A percentile compares a stretch with the other conserved stretches of the same genome.
Conservation (phyloP, 2,113 vertebrate genomes). For the Leucosticte australis region DNA sequence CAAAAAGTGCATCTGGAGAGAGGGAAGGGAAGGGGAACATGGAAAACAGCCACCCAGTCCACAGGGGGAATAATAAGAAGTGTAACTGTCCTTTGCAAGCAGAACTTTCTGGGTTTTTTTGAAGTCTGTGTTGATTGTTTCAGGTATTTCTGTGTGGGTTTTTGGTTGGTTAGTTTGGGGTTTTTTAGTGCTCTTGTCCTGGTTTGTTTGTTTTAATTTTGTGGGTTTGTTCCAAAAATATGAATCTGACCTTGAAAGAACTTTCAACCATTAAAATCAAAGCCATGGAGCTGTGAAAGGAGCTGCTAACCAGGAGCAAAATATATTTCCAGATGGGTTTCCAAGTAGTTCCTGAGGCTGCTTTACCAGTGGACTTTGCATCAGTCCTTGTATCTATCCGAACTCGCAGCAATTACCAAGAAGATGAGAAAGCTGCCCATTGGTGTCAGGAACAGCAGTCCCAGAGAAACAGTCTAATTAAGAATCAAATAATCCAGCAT, state of each 20-base stretch:
- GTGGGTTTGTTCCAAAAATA: background rate
- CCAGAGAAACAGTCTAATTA: slow-evolving; percentile 49
- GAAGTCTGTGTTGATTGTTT: background rate
- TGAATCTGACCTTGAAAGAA: background rate
- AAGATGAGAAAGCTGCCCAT: background rate
- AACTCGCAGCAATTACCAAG: background rate
- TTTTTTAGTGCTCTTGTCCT: background rate
- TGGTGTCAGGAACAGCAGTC: background rate
- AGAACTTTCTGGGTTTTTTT: background rate
- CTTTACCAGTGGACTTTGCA: background rate
- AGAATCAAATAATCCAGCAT: slow-evolving; percentile 10
- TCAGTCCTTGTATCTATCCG: background rate
- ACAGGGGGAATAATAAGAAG: background rate
- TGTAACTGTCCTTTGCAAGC: background rate
- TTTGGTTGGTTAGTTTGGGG: background rate
- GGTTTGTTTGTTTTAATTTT: background rate
- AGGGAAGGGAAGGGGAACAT: background rate
- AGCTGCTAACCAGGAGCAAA: background rate
- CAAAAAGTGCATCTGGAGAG: background rate
- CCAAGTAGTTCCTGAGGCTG: background rate
- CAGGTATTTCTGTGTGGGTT: background rate
- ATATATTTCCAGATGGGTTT: background rate
- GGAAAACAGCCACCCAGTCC: background rate
- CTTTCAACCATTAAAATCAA: background rate
- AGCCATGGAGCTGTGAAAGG: background rate